Base-by-base conservation (phyloP, 2,888 invertebrate genomes). In the Harpalus rufipes region DNA sequence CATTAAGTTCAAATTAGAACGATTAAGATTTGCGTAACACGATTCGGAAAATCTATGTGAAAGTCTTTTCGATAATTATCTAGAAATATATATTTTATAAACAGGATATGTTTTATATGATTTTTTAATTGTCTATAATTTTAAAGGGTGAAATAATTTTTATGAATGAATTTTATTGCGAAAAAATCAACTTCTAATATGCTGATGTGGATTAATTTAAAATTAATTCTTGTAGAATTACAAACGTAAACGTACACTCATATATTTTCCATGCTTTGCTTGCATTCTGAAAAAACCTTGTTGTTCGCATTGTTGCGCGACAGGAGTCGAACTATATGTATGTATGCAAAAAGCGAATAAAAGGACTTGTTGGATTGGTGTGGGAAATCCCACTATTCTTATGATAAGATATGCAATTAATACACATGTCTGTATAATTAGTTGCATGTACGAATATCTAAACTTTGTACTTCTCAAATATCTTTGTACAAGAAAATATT, bases 11-110 rank as follows among this genome's bases (percentile, higher is more conserved):
- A 59, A 59, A 59, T 59, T 59, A 59, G 16, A 59, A 16, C 16
- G 59, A 59, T 59, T 59, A 59, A 59, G 16, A 16, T 59, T 59
- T 59, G 59, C 59, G 59, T 59, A 59, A 59, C 16, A 14, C 59
- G 59, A 59, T 59, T 0, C 59, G 16, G 44, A 51, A 59, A 59
- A 59, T 59, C 59, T 59, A 56, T 56, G 59, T 59, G 59, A 59
- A 59, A 59, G 59, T 59, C 59, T 59, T 59, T 58, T 59, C 16
- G 59, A 59, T 59, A 59, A 59, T 59, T 59, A 59, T 16, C 59
- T 59, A 4, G 59, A 59, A 59, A 21, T 21, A 21, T n/a, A 5
- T 59, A 16, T 59, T 59, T 59, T 16, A 59, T 16, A 16, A 59
- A 59, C 59, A 59, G 59, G 59, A 59, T 59, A 14, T 59, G n/a